phyloP scores from a whole-genome alignment of 2,797 vertebrate genomes.

The Onychomys arenicola region DNA sequence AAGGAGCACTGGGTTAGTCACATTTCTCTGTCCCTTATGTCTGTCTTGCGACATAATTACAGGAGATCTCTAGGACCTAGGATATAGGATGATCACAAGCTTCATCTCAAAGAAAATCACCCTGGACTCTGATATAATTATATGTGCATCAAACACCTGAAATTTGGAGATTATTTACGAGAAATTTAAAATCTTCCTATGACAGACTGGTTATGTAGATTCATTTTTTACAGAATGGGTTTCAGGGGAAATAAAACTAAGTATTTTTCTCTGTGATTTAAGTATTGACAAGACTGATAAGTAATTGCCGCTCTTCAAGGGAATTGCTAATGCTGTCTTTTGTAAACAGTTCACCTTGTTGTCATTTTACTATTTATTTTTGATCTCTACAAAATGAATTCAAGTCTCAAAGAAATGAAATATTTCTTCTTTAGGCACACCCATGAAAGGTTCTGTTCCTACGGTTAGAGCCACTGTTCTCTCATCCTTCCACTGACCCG shows the following conservation, averaged over 20 bases:
- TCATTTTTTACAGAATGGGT: neutral
- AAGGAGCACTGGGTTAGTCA: neutral
- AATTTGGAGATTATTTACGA: neutral
- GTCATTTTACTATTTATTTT: slow-evolving; percentile 54
- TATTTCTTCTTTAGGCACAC: neutral
- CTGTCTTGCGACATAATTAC: neutral
- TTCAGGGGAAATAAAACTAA: neutral
- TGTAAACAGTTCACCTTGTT: slow-evolving; percentile 1
- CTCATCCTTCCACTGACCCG: slow-evolving; percentile 43
- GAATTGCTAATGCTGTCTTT: slow-evolving; percentile 26
- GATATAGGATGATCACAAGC: neutral
- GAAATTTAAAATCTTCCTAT: neutral
- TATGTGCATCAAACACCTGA: neutral
- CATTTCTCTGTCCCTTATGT: neutral
- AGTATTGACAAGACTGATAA: slow-evolving; percentile 13
- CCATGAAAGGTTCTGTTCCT: neutral
- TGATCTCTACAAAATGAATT: slow-evolving; percentile 45
- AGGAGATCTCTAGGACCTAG: neutral
- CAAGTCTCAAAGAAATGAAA: slow-evolving; percentile 18
- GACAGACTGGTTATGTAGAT: neutral
- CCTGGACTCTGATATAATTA: neutral
- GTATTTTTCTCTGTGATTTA: neutral
- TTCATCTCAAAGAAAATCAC: neutral
- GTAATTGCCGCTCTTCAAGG: slow-evolving; percentile 6
- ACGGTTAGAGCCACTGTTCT: neutral